Base-by-base conservation (phyloP, 92 coral and sea anemone genomes). In the Muricea muricata region DNA sequence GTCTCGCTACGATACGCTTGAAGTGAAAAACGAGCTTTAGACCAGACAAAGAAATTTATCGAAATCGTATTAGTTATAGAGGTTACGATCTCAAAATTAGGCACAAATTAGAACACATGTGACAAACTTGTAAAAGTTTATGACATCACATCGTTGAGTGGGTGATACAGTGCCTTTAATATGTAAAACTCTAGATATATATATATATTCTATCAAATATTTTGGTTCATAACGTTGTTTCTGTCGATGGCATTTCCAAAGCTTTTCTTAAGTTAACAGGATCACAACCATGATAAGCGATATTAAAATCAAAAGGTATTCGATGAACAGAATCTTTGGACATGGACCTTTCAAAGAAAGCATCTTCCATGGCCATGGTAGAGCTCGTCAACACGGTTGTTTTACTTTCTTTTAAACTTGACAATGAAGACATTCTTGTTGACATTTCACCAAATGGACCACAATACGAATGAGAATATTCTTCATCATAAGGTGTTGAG, bases 271-370 rank as follows among this genome's bases (percentile, higher is more conserved):
- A 57, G 23, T n/a, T 55, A 24, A 78, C 21, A 20, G 83, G 71
- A 78, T 78, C 83, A 78, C 83, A 78, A 4, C 83, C 83, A 58
- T 78, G 83, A 24, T 78, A 78, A 1, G 50, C 83, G 15, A 45
- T 50, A 40, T 78, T 56, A 34, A 78, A 78, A 34, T 78, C 83
- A 34, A 78, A 58, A n/a, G 83, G 54, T 34, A 58, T 78, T 65
- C 58, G 56, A 58, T 78, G 54, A 56, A 78, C 39, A 24, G 70
- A 56, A 78, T 78, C 83, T 35, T 78, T 78, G 61, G 83, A 78
- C 33, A 58, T 41, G 23, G 83, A 78, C 25, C 83, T 56, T 6
- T 34, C 54, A 34, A 78, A 78, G 45, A 78, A 78, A 17, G 58
- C 83, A 39, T 78, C 83, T 20, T 78, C 83, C 29, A 78, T 34